phyloP scores from a whole-genome alignment of 2,888 invertebrate genomes.

The Nomada fabriciana region DNA sequence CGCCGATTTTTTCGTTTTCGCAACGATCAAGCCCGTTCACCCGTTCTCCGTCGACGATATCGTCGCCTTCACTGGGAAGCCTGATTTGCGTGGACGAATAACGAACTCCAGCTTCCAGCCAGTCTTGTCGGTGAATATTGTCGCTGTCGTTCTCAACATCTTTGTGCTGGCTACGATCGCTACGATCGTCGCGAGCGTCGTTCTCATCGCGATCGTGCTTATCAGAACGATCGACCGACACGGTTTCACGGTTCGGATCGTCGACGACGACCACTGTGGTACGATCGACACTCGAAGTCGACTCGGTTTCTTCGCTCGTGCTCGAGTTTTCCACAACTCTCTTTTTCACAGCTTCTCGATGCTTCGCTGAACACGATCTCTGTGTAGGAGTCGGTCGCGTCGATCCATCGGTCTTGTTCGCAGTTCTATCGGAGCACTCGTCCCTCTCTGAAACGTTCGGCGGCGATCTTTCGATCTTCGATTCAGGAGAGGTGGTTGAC shows the following conservation, averaged over 20 bases:
- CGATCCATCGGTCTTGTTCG: background rate
- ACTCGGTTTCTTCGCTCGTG: conserved; percentile 23
- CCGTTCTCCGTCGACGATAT: conserved; percentile 62
- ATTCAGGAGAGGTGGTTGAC: conserved; percentile 13
- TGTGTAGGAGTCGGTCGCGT: conserved; percentile 51
- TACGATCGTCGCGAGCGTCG: conserved; percentile 67
- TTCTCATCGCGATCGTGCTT: conserved; percentile 66
- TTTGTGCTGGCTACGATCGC: conserved; percentile 61
- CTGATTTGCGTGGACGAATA: conserved; percentile 83
- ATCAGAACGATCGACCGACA: conserved; percentile 63
- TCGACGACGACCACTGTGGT: conserved; percentile 80
- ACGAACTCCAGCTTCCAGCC: conserved; percentile 81
- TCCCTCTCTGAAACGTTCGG: conserved; percentile 17
- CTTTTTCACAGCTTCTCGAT: conserved; percentile 27
- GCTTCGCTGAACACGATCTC: conserved; percentile 41
- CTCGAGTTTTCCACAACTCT: conserved; percentile 19
- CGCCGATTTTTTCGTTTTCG: conserved; percentile 70
- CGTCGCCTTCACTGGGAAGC: conserved; percentile 74
- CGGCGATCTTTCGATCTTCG: conserved; percentile 19
- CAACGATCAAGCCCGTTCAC: conserved; percentile 71
- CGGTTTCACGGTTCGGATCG: conserved; percentile 74
- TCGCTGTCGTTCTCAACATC: conserved; percentile 69
- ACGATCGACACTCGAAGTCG: conserved; percentile 74
- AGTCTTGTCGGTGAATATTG: conserved; percentile 82
- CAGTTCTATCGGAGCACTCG: conserved; percentile 28